These are phyloP conservation scores for Battus philenor DNA, from an alignment of 1,140 invertebrate species.

Conservation along the genomic window DNA sequence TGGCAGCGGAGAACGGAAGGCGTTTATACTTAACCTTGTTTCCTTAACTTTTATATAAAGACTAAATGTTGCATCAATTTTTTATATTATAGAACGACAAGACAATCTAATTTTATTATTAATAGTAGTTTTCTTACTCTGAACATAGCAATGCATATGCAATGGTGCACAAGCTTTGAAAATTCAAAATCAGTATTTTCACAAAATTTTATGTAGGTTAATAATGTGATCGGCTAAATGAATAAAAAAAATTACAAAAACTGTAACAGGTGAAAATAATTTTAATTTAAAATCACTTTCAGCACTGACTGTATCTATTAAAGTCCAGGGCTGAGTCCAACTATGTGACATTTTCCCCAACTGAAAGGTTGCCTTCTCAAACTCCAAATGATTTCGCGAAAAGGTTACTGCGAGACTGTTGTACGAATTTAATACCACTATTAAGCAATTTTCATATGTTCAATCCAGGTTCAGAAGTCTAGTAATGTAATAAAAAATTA, in stretches of 20 bases:
- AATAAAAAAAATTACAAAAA: no score
- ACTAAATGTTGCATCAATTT: no score
- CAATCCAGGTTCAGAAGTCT: no score
- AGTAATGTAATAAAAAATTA: no score
- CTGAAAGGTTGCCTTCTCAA: slow-evolving; percentile 58
- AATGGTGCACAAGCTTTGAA: background rate
- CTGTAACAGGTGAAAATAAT: background rate
- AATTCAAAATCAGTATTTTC: background rate
- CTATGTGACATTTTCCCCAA: slow-evolving; percentile 71
- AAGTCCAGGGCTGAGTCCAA: slow-evolving; percentile 65
- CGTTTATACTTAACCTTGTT: no score
- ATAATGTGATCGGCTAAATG: no score
- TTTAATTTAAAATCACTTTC: slow-evolving; percentile 21
- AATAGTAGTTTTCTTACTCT: no score
- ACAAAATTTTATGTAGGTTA: background rate
- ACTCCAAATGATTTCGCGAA: slow-evolving; percentile 41
- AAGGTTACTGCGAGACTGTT: slow-evolving; percentile 45
- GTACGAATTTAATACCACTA: slow-evolving; percentile 53
- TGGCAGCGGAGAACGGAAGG: no score
- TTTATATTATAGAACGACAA: no score
- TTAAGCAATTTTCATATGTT: slow-evolving; percentile 26
- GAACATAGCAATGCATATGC: no score
- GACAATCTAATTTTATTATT: no score
- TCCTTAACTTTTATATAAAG: no score
- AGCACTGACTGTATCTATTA: slow-evolving; percentile 30